Conservation (phyloP, 2,113 vertebrate genomes). For the Cettia cetti region DNA sequence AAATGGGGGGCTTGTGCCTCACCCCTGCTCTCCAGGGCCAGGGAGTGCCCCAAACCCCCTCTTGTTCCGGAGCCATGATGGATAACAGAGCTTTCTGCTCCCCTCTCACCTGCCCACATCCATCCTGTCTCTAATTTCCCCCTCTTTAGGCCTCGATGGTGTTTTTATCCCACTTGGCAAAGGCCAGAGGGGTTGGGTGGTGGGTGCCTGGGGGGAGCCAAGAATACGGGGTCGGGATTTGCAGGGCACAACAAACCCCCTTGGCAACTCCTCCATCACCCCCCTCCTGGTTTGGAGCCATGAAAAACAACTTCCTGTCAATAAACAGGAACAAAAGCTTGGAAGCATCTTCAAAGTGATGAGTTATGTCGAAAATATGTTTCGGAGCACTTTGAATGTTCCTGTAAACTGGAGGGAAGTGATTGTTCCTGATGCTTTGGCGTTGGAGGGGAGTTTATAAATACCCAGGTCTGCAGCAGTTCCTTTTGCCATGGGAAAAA, state of each 20-base stretch:
- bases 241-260: background rate
- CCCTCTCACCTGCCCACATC: background rate
- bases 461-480: constrained; percentile 9
- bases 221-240: background rate
- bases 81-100: background rate
- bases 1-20: background rate
- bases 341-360: constrained; percentile 78
- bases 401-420: constrained; percentile 47
- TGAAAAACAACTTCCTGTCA: constrained; percentile 78
- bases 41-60: background rate
- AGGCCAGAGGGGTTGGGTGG: background rate
- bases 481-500: background rate
- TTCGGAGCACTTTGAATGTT: constrained; percentile 53
- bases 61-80: background rate
- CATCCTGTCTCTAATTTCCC: background rate
- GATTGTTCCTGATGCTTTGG: constrained; percentile 28
- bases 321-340: constrained; percentile 78
- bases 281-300: constrained; percentile 16
- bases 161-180: background rate
- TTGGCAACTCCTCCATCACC: constrained; percentile 22
- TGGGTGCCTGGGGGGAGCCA: background rate
- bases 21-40: background rate
- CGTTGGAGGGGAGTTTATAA: constrained; percentile 45
- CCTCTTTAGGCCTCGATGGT: background rate
- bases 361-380: constrained; percentile 73